Conservation (phyloP, 1,140 invertebrate species). For the Dinothrombium tinctorium region DNA sequence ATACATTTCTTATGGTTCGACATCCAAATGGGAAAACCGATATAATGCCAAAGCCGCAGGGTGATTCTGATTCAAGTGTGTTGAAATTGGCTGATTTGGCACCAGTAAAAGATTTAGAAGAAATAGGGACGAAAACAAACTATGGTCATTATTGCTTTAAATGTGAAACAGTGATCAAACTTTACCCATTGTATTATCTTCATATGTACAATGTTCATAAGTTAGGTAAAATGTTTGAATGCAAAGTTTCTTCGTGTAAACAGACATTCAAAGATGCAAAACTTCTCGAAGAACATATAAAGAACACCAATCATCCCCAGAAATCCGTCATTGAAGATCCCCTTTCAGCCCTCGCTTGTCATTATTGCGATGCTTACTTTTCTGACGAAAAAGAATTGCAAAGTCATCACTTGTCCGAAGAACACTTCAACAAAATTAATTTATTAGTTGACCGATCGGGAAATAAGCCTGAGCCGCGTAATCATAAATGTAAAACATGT, state of each 20-base stretch:
- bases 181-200: slow-evolving; percentile 17
- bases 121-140: slow-evolving; percentile 16
- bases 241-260: slow-evolving; percentile 15
- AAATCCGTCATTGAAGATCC: slow-evolving; percentile 12
- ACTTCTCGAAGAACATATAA: slow-evolving; percentile 13
- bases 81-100: slow-evolving; percentile 12
- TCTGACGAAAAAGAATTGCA: slow-evolving; percentile 15
- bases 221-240: slow-evolving; percentile 16
- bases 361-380: slow-evolving; percentile 17
- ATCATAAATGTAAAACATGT: slow-evolving; percentile 18
- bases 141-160: slow-evolving; percentile 18
- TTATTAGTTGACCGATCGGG: slow-evolving; percentile 15
- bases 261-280: slow-evolving; percentile 13
- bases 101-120: slow-evolving; percentile 12
- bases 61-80: neutral
- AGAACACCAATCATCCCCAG: slow-evolving; percentile 5
- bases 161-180: slow-evolving; percentile 17
- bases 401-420: slow-evolving; percentile 15
- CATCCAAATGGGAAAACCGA: slow-evolving; percentile 4
- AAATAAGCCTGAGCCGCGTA: slow-evolving; percentile 17
- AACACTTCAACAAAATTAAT: slow-evolving; percentile 17
- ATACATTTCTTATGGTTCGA: slow-evolving; percentile 5
- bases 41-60: slow-evolving; percentile 6
- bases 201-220: slow-evolving; percentile 18
- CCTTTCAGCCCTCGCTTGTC: slow-evolving; percentile 5